phyloP scores from a whole-genome alignment of 2,113 vertebrate species.

The Nannospalax galili region DNA sequence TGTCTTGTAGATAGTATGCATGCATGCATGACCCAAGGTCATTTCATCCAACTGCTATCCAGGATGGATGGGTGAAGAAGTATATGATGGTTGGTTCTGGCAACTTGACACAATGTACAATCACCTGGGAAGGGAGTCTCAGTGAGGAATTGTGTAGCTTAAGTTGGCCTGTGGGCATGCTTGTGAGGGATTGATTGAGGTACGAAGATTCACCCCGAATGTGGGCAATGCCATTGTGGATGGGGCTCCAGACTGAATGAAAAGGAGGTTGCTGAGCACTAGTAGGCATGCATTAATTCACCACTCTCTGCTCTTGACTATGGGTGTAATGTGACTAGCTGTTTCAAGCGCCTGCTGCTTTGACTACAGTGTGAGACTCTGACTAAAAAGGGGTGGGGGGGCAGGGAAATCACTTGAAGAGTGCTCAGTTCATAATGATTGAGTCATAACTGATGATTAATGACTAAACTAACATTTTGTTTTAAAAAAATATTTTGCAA shows the following conservation, averaged over 20 bases:
- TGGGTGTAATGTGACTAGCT: background rate
- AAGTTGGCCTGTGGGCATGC: background rate
- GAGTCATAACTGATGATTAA: too few relatives aligned
- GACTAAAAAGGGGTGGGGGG: too few relatives aligned
- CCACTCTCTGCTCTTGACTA: background rate
- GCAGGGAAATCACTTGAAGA: too few relatives aligned
- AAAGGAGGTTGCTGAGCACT: background rate
- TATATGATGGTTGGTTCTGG: background rate
- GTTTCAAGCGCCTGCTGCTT: background rate
- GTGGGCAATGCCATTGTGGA: background rate
- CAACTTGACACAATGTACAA: background rate
- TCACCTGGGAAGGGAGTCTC: background rate
- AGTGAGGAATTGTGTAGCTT: background rate
- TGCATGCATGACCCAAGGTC: background rate
- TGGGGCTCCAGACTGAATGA: background rate
- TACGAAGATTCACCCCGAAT: background rate
- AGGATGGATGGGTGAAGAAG: background rate
- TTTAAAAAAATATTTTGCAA: too few relatives aligned
- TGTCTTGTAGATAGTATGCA: background rate
- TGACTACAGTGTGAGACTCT: too few relatives aligned
- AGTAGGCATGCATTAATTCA: background rate
- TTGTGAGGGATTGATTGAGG: background rate
- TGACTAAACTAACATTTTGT: too few relatives aligned
- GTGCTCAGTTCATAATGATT: too few relatives aligned
- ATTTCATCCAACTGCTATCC: background rate